Conservation (phyloP, 2,888 invertebrate genomes). For the Brachylomia viminalis region DNA sequence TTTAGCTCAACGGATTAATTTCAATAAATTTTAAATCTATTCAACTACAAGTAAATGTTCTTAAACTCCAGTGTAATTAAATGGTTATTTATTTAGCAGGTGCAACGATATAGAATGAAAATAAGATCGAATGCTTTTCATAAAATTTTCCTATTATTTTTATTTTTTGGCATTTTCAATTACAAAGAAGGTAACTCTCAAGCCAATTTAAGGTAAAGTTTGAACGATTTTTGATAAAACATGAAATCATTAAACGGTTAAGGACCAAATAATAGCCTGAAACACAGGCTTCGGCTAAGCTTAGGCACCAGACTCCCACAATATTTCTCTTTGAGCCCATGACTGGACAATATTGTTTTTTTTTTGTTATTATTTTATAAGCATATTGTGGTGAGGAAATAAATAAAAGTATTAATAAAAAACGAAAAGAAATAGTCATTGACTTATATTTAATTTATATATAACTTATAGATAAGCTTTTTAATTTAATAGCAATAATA, state of each 20-base stretch:
- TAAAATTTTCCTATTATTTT: too few relatives aligned
- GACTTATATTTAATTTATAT: not conserved
- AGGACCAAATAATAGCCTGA: too few relatives aligned
- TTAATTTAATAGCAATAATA: not conserved
- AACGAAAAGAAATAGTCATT: not conserved
- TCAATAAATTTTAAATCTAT: conserved; percentile 50
- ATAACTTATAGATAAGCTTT: not conserved
- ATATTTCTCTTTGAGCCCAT: too few relatives aligned
- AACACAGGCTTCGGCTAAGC: too few relatives aligned
- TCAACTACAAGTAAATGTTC: conserved; percentile 42
- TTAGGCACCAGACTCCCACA: too few relatives aligned
- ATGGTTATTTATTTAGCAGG: conserved; percentile 58
- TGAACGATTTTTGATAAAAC: conserved; percentile 19
- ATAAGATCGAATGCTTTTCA: conserved; percentile 52
- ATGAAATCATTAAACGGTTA: not conserved
- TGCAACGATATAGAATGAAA: conserved; percentile 44
- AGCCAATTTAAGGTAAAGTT: conserved; percentile 7
- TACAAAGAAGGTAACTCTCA: conserved; percentile 36
- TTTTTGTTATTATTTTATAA: too few relatives aligned
- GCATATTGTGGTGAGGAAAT: too few relatives aligned
- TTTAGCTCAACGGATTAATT: conserved; percentile 44
- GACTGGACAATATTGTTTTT: too few relatives aligned
- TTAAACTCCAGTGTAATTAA: conserved; percentile 56
- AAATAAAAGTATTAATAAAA: too few relatives aligned
- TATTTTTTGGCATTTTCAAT: conserved; percentile 56